Evolutionary conservation across 2,113 vertebrate species (phyloP), one percentile per base, ranked within the genome.

Genomic region (Tursiops truncatus): DNA sequence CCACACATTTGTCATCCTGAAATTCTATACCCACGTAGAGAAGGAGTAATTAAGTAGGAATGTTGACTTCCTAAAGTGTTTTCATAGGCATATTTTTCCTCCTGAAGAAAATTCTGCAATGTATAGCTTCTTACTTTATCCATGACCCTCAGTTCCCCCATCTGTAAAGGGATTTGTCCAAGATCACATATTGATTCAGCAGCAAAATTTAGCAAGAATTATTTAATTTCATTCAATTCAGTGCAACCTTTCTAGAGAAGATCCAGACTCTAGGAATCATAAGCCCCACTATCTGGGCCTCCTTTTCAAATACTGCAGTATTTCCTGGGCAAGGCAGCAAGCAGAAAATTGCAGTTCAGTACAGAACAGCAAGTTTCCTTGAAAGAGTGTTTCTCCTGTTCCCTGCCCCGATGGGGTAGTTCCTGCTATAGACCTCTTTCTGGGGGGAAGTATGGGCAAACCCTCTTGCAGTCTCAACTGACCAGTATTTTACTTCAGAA

Each of bases 151-250:
- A 91, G 44, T 53, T 82, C 23, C 12, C 25, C 60, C 23, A 84
- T 82, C 10, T 88, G 56, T 53, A 65, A 71, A 60, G n/a, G 47
- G 33, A 85, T 91, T 80, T 63, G 12, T 26, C 38, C 26, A 63
- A 88, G 17, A 36, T 83, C 67, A 83, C 17, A 65, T 92, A 74
- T 20, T 74, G 56, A 90, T 38, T 91, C 38, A 70, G 25, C 33
- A 95, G 33, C 33, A 86, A 41, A 86, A 89, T 70, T 90, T 92
- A 95, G 80, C 63, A 85, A 96, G n/a, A 62, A 88, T 80, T 81
- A 76, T 63, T 92, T 71, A 71, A 93, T 62, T 73, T 17, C 28
- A n/a, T 83, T 96, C 68, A 67, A 65, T 68, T 84, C 11, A 26
- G 14, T 68, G 20, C 14, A 83, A 38, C 4, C 28, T 73, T 90